phyloP scores from a whole-genome alignment of 92 coral and sea anemone genomes.

The Blastomussa wellsi region DNA sequence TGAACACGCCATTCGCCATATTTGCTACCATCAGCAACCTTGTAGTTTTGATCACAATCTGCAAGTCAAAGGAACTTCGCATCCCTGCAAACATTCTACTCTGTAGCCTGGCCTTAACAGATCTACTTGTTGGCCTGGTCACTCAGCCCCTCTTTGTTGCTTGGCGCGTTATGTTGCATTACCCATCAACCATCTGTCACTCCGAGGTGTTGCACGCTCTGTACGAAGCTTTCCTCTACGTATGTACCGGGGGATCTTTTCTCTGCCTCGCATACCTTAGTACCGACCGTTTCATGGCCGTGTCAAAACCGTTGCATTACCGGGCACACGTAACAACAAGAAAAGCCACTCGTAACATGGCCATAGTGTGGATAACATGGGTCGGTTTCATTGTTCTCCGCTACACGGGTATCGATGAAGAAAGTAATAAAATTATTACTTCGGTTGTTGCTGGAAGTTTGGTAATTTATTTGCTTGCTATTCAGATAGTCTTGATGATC shows the following conservation, averaged over 20 bases:
- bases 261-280: constrained; percentile 41
- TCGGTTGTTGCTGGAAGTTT: constrained; percentile 45
- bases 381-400: constrained; percentile 44
- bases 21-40: constrained; percentile 53
- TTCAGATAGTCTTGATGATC: constrained; percentile 41
- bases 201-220: constrained; percentile 42
- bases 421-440: constrained; percentile 29
- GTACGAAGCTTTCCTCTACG: constrained; percentile 54
- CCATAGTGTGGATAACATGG: constrained; percentile 47
- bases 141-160: constrained; percentile 61
- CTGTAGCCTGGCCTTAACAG: constrained; percentile 58
- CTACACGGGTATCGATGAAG: constrained; percentile 47
- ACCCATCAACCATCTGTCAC: constrained; percentile 40
- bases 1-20: constrained; percentile 56
- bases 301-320: constrained; percentile 51
- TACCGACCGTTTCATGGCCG: constrained; percentile 57
- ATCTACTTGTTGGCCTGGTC: constrained; percentile 48
- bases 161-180: constrained; percentile 61
- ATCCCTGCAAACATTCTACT: constrained; percentile 51
- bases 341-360: constrained; percentile 25
- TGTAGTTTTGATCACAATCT: constrained; percentile 24
- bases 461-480: constrained; percentile 31
- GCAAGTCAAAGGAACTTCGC: constrained; percentile 44
- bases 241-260: constrained; percentile 61
- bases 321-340: constrained; percentile 22